These are phyloP conservation scores for Mesorhabditis spiculigera DNA, from an alignment of 2,888 invertebrate species.

Conservation along the genomic window DNA sequence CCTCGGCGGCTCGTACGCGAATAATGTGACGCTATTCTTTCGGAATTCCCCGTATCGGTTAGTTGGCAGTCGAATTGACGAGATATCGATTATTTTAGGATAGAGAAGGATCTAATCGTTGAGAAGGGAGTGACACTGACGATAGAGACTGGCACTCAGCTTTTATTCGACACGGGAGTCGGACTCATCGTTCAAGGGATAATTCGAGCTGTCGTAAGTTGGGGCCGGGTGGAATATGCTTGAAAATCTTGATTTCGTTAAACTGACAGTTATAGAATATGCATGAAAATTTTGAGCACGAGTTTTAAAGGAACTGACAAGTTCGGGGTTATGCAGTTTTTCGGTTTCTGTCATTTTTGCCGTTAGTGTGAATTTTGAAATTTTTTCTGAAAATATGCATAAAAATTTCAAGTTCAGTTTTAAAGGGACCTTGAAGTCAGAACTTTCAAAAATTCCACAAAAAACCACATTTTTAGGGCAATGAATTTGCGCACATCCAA, in stretches of 20 bases:
- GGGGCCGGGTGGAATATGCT: too few species aligned
- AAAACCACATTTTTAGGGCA: conserved; percentile 42
- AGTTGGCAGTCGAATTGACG: conserved; percentile 21
- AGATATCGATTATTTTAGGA: conserved; percentile 21
- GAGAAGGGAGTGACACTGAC: conserved; percentile 73
- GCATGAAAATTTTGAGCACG: too few species aligned
- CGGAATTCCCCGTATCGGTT: conserved; percentile 51
- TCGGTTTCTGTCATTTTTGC: neutral
- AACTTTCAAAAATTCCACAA: neutral
- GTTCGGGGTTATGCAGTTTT: neutral
- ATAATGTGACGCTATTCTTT: conserved; percentile 52
- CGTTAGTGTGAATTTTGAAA: neutral
- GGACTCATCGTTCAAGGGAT: conserved; percentile 88
- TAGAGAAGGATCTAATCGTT: conserved; percentile 21
- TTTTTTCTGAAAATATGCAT: neutral
- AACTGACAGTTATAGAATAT: too few species aligned
- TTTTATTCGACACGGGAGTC: conserved; percentile 84
- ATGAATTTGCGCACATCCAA: conserved; percentile 52
- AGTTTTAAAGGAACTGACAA: too few species aligned
- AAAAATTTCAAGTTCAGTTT: neutral
- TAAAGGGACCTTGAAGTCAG: neutral
- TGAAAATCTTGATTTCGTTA: too few species aligned
- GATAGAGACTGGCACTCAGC: conserved; percentile 83
- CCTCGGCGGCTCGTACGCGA: conserved; percentile 51
- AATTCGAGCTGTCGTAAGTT: conserved; percentile 77